Percentiles rank a stretch among this genome's conserved stretches.
These are phyloP conservation scores for Hapalemur alaotrensis DNA, from an alignment of 2,797 vertebrate species.

Conservation along the genomic window DNA sequence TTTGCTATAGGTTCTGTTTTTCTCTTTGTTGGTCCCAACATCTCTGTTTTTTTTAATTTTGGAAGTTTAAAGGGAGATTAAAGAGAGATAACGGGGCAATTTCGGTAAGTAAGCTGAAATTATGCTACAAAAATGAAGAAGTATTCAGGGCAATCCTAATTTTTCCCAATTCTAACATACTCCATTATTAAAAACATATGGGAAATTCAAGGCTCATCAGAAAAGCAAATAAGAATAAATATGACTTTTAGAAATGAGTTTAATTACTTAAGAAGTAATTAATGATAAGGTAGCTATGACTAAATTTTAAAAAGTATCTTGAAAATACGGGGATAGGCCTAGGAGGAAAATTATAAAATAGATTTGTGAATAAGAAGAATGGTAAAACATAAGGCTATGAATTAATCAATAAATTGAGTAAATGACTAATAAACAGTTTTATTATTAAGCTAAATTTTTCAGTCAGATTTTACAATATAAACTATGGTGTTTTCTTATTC, in stretches of 20 bases:
- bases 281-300: constrained; percentile 30
- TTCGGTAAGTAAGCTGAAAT: constrained; percentile 2
- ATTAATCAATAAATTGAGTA: background rate
- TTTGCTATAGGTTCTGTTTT: background rate
- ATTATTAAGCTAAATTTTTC: constrained; percentile 35
- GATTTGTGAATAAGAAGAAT: background rate
- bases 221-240: constrained; percentile 58
- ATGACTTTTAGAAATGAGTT: constrained; percentile 69
- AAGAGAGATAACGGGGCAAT: constrained; percentile 4
- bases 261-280: constrained; percentile 67
- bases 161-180: background rate
- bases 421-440: background rate
- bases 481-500: constrained; percentile 47
- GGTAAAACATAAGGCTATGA: background rate
- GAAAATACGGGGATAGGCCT: background rate
- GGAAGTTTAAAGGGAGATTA: background rate
- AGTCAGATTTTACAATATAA: constrained; percentile 21
- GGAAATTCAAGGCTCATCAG: constrained; percentile 15
- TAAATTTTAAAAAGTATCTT: constrained; percentile 13
- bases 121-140: background rate
- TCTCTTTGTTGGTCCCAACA: background rate
- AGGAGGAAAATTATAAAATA: background rate
- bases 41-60: constrained; percentile 19
- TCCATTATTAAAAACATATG: background rate
- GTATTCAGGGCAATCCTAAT: background rate